Percentiles rank a stretch among this genome's conserved stretches.
Conservation (phyloP, 2,113 vertebrate species). For the Cololabis saira region DNA sequence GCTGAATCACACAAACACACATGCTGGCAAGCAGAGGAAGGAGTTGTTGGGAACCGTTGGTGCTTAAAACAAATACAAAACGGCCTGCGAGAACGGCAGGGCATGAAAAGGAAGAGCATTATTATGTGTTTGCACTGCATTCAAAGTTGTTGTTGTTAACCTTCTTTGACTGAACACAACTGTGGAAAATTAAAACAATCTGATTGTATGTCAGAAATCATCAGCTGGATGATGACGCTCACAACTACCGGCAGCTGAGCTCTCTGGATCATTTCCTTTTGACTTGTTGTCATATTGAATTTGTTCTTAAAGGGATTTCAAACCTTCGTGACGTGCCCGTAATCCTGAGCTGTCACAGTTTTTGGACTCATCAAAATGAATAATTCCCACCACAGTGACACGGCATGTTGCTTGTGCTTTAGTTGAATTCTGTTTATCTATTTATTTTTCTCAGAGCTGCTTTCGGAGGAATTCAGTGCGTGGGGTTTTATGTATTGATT, state of each 20-base stretch:
- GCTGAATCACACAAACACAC: slow-evolving; percentile 38
- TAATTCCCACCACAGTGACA: background rate
- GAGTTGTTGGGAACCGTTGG: slow-evolving; percentile 19
- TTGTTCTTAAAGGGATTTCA: slow-evolving; percentile 6
- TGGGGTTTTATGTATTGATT: too few species aligned
- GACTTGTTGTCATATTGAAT: slow-evolving; percentile 21
- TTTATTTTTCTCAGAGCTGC: too few species aligned
- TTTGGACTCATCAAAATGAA: slow-evolving; percentile 4
- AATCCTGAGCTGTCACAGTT: slow-evolving; percentile 14
- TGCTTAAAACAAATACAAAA: slow-evolving; percentile 24
- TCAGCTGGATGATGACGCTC: background rate
- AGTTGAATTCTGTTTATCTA: too few species aligned
- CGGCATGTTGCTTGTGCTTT: background rate
- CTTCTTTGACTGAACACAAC: slow-evolving; percentile 20
- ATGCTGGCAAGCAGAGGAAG: slow-evolving; percentile 21
- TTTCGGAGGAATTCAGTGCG: too few species aligned
- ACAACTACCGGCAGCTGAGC: background rate
- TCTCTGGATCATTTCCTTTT: slow-evolving; percentile 19
- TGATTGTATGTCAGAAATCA: slow-evolving; percentile 29
- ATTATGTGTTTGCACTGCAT: background rate
- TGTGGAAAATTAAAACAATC: slow-evolving; percentile 27
- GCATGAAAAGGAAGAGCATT: background rate
- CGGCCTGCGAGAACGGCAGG: background rate
- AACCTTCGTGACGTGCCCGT: slow-evolving; percentile 5
- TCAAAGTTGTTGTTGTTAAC: slow-evolving; percentile 4